Conservation (phyloP, 1,140 invertebrate species). For the Euglossa dilemma region DNA sequence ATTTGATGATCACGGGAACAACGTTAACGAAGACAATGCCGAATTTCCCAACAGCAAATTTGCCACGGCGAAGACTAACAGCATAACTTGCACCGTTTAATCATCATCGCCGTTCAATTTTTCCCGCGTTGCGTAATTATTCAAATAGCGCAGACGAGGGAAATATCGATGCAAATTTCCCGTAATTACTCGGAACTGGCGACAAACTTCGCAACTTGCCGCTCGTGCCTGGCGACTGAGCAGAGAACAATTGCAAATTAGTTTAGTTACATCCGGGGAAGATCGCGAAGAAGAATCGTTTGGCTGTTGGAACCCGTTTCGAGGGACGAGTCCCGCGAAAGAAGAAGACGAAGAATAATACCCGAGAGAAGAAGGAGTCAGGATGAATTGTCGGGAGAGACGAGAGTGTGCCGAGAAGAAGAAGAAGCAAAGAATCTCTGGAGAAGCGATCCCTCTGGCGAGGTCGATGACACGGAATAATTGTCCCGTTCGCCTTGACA, state of each 20-base stretch:
- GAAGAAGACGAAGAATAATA: no score
- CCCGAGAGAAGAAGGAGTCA: no score
- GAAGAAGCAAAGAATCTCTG: neutral
- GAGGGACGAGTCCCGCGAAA: no score
- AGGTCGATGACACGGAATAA: neutral
- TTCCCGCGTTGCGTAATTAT: slow-evolving; percentile 30
- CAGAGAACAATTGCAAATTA: slow-evolving; percentile 55
- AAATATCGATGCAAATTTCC: slow-evolving; percentile 52
- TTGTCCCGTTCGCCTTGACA: neutral
- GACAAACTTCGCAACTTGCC: slow-evolving; percentile 35
- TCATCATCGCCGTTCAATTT: slow-evolving; percentile 14
- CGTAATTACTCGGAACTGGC: slow-evolving; percentile 34
- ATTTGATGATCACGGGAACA: no score
- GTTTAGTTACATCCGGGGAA: slow-evolving; percentile 43
- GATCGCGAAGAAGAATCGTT: slow-evolving; percentile 20
- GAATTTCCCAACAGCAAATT: no score
- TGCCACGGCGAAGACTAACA: no score
- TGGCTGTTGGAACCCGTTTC: neutral
- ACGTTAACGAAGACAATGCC: no score
- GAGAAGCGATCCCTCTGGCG: no score
- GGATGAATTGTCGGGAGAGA: no score
- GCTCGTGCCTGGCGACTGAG: neutral
- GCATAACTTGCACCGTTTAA: no score
- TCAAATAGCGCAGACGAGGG: neutral
- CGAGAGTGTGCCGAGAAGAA: no score